These are phyloP conservation scores for Canis aureus DNA, from an alignment of 2,113 vertebrate species.

Conservation along the genomic window DNA sequence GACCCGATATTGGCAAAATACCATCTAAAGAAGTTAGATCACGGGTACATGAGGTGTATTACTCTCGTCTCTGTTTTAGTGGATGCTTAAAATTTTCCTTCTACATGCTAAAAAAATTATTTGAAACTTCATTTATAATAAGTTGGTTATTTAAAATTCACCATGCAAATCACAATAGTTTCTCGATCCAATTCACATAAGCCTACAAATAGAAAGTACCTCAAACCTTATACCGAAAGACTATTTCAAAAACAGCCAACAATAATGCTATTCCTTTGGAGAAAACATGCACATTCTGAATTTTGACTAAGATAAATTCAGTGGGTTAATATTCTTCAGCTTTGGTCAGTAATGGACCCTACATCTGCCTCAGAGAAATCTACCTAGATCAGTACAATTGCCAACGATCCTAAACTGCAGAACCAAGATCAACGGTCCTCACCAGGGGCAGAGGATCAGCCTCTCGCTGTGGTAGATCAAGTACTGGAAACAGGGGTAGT, in stretches of 20 bases:
- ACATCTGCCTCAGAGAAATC: constrained; percentile 32
- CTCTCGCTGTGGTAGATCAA: neutral
- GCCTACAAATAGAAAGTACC: neutral
- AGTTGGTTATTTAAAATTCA: constrained; percentile 49
- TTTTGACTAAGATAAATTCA: constrained; percentile 51
- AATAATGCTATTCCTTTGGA: neutral
- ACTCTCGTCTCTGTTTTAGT: neutral
- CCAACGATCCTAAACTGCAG: constrained; percentile 35
- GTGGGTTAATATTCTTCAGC: neutral
- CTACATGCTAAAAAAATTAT: constrained; percentile 1
- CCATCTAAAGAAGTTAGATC: neutral
- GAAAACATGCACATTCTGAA: constrained; percentile 43
- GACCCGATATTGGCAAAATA: neutral
- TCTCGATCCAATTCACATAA: neutral
- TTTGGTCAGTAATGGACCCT: constrained; percentile 8
- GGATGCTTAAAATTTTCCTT: neutral
- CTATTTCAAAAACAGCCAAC: neutral
- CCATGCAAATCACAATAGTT: neutral
- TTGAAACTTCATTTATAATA: constrained; percentile 47
- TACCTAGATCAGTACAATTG: neutral
- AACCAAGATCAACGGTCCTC: neutral
- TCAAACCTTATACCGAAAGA: neutral
- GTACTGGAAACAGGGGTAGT: neutral
- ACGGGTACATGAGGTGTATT: neutral
- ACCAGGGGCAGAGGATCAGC: neutral